Conservation (phyloP, 2,797 vertebrate species). For the Myripristis jacobus region DNA sequence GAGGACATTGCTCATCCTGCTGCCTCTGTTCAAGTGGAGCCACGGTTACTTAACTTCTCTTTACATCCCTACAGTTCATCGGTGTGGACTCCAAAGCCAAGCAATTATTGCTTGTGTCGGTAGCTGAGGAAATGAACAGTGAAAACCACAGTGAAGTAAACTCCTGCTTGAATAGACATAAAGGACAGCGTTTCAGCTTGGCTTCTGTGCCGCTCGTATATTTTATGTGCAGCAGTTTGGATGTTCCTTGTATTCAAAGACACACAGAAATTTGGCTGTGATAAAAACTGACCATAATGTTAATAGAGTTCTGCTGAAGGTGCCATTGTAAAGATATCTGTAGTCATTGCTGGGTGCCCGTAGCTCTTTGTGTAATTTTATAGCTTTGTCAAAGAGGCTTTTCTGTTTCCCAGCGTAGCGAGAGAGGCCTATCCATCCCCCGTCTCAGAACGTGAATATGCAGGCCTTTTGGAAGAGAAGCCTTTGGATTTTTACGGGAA, state of each 20-base stretch:
- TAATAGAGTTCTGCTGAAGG: conserved; percentile 64
- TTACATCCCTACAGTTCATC: conserved; percentile 35
- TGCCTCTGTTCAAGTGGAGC: conserved; percentile 22
- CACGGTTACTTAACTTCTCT: conserved; percentile 44
- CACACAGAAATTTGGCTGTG: conserved; percentile 39
- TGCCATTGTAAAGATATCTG: conserved; percentile 64
- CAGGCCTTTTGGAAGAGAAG: conserved; percentile 43
- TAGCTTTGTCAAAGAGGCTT: conserved; percentile 47
- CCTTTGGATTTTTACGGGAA: conserved; percentile 46
- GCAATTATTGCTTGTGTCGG: conserved; percentile 45
- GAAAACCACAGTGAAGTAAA: conserved; percentile 52
- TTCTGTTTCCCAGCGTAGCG: conserved; percentile 47
- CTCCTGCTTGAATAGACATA: conserved; percentile 52
- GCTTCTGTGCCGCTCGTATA: conserved; percentile 25
- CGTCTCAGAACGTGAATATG: conserved; percentile 40
- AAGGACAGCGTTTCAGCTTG: conserved; percentile 33
- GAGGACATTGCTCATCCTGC: conserved; percentile 4
- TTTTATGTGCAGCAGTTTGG: conserved; percentile 48
- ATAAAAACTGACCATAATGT: conserved; percentile 69
- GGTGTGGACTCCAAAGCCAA: conserved; percentile 56
- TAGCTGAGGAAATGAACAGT: conserved; percentile 45
- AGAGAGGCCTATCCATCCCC: conserved; percentile 31
- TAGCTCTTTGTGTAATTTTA: conserved; percentile 52
- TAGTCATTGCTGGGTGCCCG: conserved; percentile 53
- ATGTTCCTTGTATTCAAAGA: conserved; percentile 60